Evolutionary conservation across 2,113 vertebrate species (phyloP).

Genomic region (Girardinichthys multiradiatus): DNA sequence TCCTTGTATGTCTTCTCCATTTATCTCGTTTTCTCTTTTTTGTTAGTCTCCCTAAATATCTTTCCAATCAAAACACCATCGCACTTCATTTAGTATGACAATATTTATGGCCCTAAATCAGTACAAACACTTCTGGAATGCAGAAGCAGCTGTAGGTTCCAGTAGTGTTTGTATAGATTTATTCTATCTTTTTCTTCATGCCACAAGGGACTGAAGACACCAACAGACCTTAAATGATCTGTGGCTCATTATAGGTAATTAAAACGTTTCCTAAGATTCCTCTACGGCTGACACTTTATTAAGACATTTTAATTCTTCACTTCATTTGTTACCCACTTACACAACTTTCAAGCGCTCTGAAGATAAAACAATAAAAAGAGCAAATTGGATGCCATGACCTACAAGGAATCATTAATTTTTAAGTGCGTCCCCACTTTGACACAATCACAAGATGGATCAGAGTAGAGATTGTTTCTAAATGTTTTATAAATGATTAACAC

Average conservation of each 20-base stretch:
- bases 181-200: no score
- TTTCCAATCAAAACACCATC: neutral
- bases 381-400: conserved; percentile 2
- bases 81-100: conserved; percentile 12
- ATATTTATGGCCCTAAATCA: conserved; percentile 5
- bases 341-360: neutral
- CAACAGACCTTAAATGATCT: neutral
- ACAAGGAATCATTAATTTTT: conserved; percentile 13
- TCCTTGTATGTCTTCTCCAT: conserved; percentile 6
- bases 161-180: no score
- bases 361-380: neutral
- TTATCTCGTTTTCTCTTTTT: neutral
- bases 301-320: neutral
- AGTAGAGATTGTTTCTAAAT: neutral
- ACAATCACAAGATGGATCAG: neutral
- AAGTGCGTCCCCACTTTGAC: neutral
- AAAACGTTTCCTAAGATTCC: no score
- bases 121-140: no score
- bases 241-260: neutral
- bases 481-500: neutral
- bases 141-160: no score
- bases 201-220: neutral
- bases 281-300: rapidly evolving
- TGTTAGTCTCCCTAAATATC: neutral
- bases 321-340: neutral